phyloP scores from a whole-genome alignment of 1,140 invertebrate genomes.

The Anoplophora glabripennis region DNA sequence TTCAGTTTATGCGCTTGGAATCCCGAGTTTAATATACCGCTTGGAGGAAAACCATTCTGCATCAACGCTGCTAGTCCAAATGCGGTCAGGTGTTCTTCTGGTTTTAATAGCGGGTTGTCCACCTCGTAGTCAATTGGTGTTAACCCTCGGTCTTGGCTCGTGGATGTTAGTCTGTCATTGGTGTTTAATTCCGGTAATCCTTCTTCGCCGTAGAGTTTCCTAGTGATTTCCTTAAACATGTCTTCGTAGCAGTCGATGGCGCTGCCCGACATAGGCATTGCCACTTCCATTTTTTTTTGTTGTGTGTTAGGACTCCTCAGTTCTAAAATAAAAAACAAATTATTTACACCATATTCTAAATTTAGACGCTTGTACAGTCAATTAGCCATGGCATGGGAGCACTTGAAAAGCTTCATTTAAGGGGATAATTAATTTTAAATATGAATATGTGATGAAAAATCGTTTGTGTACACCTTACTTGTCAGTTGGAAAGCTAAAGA shows the following conservation, averaged over 20 bases:
- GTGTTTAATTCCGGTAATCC: conserved; percentile 56
- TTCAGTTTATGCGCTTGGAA: conserved; percentile 52
- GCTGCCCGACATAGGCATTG: conserved; percentile 53
- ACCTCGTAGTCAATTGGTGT: conserved; percentile 50
- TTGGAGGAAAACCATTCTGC: conserved; percentile 67
- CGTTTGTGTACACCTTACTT: too few species aligned
- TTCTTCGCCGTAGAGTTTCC: conserved; percentile 85
- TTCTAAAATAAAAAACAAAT: too few species aligned
- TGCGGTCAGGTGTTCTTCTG: conserved; percentile 64
- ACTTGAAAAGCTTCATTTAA: too few species aligned
- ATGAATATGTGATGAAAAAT: too few species aligned
- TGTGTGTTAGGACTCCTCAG: too few species aligned
- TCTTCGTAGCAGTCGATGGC: conserved; percentile 66
- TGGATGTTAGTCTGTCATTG: conserved; percentile 48
- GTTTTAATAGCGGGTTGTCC: conserved; percentile 55
- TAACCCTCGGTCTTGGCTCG: conserved; percentile 43
- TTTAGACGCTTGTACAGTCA: too few species aligned
- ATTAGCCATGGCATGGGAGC: too few species aligned
- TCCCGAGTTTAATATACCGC: conserved; percentile 56
- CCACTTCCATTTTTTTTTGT: conserved; percentile 46
- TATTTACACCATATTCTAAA: too few species aligned
- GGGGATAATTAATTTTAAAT: too few species aligned
- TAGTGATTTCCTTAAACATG: conserved; percentile 85
- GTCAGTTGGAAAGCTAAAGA: too few species aligned
- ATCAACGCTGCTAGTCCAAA: conserved; percentile 68